A percentile compares a stretch with the other conserved stretches of the same genome.
phyloP scores from a whole-genome alignment of 2,888 invertebrate species.

The Pristionchus arcanus region DNA sequence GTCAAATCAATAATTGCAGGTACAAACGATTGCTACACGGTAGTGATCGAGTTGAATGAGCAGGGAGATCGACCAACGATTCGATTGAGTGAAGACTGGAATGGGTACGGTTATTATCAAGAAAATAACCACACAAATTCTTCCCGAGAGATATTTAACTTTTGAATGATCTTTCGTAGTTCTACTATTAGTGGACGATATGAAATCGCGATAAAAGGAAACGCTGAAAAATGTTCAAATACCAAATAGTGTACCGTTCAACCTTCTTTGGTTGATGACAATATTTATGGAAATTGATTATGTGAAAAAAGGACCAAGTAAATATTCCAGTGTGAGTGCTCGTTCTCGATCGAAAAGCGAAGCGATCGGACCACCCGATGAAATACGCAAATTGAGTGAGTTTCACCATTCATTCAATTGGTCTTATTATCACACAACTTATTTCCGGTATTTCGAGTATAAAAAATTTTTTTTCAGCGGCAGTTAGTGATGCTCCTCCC shows the following conservation, averaged over 20 bases:
- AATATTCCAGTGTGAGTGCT: background rate
- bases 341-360: slow-evolving; percentile 53
- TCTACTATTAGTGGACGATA: background rate
- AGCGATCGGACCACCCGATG: background rate
- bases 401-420: background rate
- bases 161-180: background rate
- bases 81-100: slow-evolving; percentile 62
- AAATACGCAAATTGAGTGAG: slow-evolving; percentile 50
- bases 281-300: too few relatives aligned
- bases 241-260: too few relatives aligned
- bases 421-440: background rate
- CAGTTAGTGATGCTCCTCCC: slow-evolving; percentile 6
- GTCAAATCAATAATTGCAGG: background rate
- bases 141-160: background rate
- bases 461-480: background rate
- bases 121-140: background rate
- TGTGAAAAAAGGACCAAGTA: background rate
- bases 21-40: slow-evolving; percentile 62
- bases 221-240: too few relatives aligned
- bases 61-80: slow-evolving; percentile 76
- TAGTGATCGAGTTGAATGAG: slow-evolving; percentile 76
- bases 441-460: background rate
- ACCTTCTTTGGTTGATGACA: too few relatives aligned
- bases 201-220: too few relatives aligned
- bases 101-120: slow-evolving; percentile 6